A percentile compares a stretch with the other conserved stretches of the same genome.
phyloP scores from a whole-genome alignment of 2,113 vertebrate species.

The Cyphotilapia sp. region DNA sequence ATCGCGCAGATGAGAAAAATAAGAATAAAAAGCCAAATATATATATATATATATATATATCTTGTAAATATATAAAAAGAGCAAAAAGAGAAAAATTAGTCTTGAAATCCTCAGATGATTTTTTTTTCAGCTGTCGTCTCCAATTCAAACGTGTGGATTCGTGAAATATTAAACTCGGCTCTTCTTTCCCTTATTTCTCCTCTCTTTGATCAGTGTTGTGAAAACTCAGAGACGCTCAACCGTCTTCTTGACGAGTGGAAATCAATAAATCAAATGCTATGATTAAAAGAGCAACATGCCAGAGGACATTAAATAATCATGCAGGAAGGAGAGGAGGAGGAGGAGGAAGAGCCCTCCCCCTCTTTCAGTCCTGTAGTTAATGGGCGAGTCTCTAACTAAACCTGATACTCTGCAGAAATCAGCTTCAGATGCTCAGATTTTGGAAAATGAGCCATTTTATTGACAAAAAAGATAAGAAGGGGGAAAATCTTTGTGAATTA shows the following conservation, averaged over 20 bases:
- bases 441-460: neutral
- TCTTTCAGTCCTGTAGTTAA: neutral
- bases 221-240: neutral
- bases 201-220: slow-evolving; percentile 33
- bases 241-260: neutral
- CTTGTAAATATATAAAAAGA: neutral
- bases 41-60: neutral
- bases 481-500: neutral
- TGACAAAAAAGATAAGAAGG: neutral
- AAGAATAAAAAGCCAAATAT: neutral
- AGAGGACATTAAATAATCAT: slow-evolving; percentile 63
- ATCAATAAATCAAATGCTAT: slow-evolving; percentile 75
- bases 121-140: neutral
- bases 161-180: slow-evolving; percentile 15
- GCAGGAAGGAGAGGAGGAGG: neutral
- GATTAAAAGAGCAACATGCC: slow-evolving; percentile 56
- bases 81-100: neutral
- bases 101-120: neutral
- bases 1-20: neutral
- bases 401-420: neutral
- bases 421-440: neutral
- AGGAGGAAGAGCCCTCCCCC: neutral
- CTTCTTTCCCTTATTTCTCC: neutral
- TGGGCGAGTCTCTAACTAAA: neutral
- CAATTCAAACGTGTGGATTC: neutral